Evolutionary conservation across 1,140 invertebrate species (phyloP).

Genomic region (Dufourea novaeangliae): DNA sequence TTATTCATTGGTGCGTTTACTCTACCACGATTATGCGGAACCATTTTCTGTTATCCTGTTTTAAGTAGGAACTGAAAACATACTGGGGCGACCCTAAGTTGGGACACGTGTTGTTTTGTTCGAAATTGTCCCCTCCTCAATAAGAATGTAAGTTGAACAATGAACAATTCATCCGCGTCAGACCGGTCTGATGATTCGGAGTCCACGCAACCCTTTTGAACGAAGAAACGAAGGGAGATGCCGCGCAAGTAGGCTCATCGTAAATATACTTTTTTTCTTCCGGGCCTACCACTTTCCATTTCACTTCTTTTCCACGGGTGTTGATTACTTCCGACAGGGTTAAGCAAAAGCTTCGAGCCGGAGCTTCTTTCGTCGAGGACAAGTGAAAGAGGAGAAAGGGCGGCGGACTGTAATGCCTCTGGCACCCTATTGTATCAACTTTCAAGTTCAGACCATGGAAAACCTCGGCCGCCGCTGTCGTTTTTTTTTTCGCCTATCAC

Average conservation of each 20-base stretch:
- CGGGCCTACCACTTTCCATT: slow-evolving; percentile 57
- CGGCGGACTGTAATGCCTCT: slow-evolving; percentile 32
- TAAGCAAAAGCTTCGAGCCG: slow-evolving; percentile 50
- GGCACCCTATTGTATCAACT: slow-evolving; percentile 55
- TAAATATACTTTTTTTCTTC: slow-evolving; percentile 46
- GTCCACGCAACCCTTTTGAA: background rate
- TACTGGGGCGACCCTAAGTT: too few relatives aligned
- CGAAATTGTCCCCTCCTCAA: too few relatives aligned
- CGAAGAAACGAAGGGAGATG: background rate
- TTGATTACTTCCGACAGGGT: slow-evolving; percentile 58
- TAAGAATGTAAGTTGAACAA: too few relatives aligned
- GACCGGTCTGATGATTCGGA: too few relatives aligned
- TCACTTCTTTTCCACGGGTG: slow-evolving; percentile 46
- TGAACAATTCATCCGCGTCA: too few relatives aligned
- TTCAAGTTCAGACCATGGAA: slow-evolving; percentile 57
- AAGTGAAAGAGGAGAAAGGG: slow-evolving; percentile 26
- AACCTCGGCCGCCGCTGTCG: slow-evolving; percentile 23
- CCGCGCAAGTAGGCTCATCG: slow-evolving; percentile 42
- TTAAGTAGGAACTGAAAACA: too few relatives aligned
- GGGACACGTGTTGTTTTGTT: too few relatives aligned
- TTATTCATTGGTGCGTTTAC: too few relatives aligned
- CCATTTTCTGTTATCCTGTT: too few relatives aligned
- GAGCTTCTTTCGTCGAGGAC: slow-evolving; percentile 34
- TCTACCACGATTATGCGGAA: too few relatives aligned
- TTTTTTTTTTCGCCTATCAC: slow-evolving; percentile 14